Percentiles rank a stretch among this genome's conserved stretches.
Evolutionary conservation across 2,797 vertebrate genomes (phyloP).

Genomic region (Iguana delicatissima): DNA sequence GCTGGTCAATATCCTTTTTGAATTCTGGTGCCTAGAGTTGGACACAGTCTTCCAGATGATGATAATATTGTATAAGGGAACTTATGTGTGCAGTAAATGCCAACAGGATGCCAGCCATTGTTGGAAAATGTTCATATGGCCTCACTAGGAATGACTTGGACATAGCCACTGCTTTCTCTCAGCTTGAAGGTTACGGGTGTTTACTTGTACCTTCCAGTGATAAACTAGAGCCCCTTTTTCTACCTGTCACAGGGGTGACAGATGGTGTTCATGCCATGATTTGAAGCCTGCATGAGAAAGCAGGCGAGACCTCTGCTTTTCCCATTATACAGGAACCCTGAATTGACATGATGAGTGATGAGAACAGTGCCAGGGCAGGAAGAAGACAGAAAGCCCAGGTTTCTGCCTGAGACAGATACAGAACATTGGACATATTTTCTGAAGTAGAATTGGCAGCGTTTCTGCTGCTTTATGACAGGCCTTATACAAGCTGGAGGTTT

Average conservation of each 20-base stretch:
- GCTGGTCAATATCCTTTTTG: too few relatives aligned
- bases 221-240: constrained; percentile 39
- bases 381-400: constrained; percentile 8
- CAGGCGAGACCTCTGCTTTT: constrained; percentile 3
- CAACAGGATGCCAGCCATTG: too few relatives aligned
- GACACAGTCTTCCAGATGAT: too few relatives aligned
- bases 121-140: too few relatives aligned
- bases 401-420: constrained; percentile 1
- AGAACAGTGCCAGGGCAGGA: background rate
- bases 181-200: constrained; percentile 42
- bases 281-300: constrained; percentile 2
- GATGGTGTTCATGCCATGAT: background rate
- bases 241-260: constrained; percentile 6
- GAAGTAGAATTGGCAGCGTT: background rate
- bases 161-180: background rate
- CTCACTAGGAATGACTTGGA: background rate
- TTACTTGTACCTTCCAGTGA: constrained; percentile 38
- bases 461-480: background rate
- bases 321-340: background rate
- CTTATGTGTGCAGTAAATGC: background rate
- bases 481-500: background rate
- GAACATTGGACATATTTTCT: background rate
- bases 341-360: constrained; percentile 39
- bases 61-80: background rate
- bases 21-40: too few relatives aligned